Conservation (phyloP, 2,797 vertebrate species). For the Ataeniobius toweri region DNA sequence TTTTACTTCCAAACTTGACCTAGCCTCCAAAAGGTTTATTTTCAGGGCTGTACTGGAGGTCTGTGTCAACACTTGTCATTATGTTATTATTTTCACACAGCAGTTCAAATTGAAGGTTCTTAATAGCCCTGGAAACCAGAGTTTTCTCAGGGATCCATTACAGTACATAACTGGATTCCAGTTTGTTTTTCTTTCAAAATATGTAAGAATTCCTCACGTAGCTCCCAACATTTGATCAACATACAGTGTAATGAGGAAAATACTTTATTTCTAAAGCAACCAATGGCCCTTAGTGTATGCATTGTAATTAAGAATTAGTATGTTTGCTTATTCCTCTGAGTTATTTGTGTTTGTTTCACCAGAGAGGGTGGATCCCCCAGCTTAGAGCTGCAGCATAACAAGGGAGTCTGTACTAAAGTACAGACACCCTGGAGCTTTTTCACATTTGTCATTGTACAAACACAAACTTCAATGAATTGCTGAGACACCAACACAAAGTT, state of each 20-base stretch:
- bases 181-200: constrained; percentile 68
- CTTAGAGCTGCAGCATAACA: neutral
- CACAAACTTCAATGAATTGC: neutral
- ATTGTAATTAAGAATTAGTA: constrained; percentile 20
- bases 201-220: constrained; percentile 50
- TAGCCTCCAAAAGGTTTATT: constrained; percentile 36
- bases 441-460: neutral
- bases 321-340: constrained; percentile 12
- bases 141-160: constrained; percentile 68
- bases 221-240: constrained; percentile 43
- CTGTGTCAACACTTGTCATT: constrained; percentile 56
- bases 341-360: constrained; percentile 5
- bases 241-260: constrained; percentile 40
- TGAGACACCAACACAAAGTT: neutral
- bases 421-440: neutral
- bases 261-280: constrained; percentile 14
- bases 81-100: constrained; percentile 38
- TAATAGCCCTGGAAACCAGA: constrained; percentile 28
- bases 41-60: constrained; percentile 31
- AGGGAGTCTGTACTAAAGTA: neutral
- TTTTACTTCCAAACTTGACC: constrained; percentile 17
- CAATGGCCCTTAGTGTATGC: neutral
- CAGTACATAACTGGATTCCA: constrained; percentile 35
- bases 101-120: constrained; percentile 49
- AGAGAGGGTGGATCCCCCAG: constrained; percentile 22